phyloP scores from a whole-genome alignment of 2,113 vertebrate genomes.

The Cyrtonyx montezumae region DNA sequence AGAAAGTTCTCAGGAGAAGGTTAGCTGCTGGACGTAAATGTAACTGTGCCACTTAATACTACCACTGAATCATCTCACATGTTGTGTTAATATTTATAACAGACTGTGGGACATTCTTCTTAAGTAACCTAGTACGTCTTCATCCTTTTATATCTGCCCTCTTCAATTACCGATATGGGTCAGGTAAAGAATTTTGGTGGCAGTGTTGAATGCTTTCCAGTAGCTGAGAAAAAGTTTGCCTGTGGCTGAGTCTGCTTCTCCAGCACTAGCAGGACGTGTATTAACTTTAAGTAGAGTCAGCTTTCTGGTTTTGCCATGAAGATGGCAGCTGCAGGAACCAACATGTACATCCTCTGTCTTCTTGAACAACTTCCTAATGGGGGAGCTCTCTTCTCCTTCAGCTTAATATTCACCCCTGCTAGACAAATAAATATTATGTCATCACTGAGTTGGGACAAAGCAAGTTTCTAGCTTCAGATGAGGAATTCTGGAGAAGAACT shows the following conservation, averaged over 20 bases:
- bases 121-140: neutral
- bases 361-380: neutral
- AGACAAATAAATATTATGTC: neutral
- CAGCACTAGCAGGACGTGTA: neutral
- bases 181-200: neutral
- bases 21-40: neutral
- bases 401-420: neutral
- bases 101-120: neutral
- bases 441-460: neutral
- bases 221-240: neutral
- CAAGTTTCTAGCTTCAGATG: neutral
- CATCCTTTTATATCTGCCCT: neutral
- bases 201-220: neutral
- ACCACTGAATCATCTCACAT: neutral
- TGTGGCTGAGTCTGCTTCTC: neutral
- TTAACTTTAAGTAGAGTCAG: neutral
- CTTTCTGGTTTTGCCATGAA: neutral
- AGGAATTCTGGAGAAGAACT: neutral
- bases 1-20: neutral
- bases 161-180: neutral
- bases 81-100: neutral
- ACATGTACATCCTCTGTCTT: neutral
- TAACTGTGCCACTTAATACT: neutral
- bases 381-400: neutral
- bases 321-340: neutral